Base-by-base conservation (phyloP, 2,888 invertebrate genomes). In the Lithophane socia region DNA sequence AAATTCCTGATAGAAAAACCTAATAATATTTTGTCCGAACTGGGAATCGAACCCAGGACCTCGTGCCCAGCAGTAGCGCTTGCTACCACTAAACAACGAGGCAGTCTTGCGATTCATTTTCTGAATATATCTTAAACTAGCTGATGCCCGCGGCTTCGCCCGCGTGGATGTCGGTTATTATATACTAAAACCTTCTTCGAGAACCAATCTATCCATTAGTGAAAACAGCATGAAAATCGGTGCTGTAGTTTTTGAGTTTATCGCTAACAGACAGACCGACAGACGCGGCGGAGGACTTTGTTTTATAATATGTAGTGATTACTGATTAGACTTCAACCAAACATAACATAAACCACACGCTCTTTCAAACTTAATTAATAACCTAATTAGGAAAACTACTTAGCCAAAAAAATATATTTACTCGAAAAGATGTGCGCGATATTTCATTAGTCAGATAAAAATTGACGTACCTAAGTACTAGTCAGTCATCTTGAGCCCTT, bases 331-430 rank as follows among this genome's bases (percentile, higher is more conserved):
- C 49, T 56, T 24, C 13, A 54, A 10, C 5, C n/a, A 21, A 77
- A 42, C 16, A 52, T 52, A 60, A 44, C 37, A 52, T 7, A 13
- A 37, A 56, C 47, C 42, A 37, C 70, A 21, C n/a, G 54, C 16
- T 54, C 13, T 42, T 37, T 13, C 54, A 49, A 42, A 66, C 61
- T 54, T 29, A 56, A 49, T 29, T 52, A 24, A n/a, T 29, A 10
- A n/a, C n/a, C 16, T 60, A 61, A 61, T 66, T 49, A 80, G 37
- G 21, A 61, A 73, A 81, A 82, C 44, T 44, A 79, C 67, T 79
- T 13, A 49, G 21, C 47, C 3, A 47, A 63, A 68, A 9, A 44
- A 67, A 58, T 18, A 60, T 66, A 24, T 67, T n/a, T 58, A 16
- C 37, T 21, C 37, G n/a, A 64, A 61, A 24, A 42, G 9, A 29